Conservation (phyloP, 2,888 invertebrate genomes). For the Archips crataeganus region DNA sequence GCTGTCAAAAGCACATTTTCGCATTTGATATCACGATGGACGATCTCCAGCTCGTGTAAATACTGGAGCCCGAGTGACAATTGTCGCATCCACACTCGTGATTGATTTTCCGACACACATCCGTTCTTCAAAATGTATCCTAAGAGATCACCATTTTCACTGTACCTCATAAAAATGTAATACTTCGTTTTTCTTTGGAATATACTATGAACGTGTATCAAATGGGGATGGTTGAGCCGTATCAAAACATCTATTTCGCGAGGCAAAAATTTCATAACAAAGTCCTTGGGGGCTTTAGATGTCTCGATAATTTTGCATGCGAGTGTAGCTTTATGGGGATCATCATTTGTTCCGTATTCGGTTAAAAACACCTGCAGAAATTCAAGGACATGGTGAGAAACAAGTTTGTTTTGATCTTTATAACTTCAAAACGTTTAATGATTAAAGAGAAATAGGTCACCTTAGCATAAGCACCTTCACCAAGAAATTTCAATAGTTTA, state of each 20-base stretch:
- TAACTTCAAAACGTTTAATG: neutral
- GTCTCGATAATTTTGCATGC: constrained; percentile 93
- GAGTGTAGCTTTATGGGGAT: constrained; percentile 65
- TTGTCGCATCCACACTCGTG: constrained; percentile 90
- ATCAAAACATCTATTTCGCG: constrained; percentile 92
- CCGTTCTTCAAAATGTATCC: constrained; percentile 90
- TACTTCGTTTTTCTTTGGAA: constrained; percentile 90
- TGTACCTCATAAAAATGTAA: constrained; percentile 91
- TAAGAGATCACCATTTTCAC: constrained; percentile 92
- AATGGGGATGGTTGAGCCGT: constrained; percentile 91
- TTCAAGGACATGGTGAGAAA: constrained; percentile 15
- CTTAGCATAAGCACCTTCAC: constrained; percentile 93
- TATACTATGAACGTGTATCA: constrained; percentile 92
- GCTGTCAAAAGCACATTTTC: constrained; percentile 91
- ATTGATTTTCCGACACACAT: constrained; percentile 88
- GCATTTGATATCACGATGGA: constrained; percentile 93
- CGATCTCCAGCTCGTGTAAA: constrained; percentile 90
- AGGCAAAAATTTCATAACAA: constrained; percentile 92
- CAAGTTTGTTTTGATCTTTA: neutral
- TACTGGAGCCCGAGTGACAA: constrained; percentile 90
- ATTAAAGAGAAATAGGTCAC: constrained; percentile 67
- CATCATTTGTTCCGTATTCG: constrained; percentile 68
- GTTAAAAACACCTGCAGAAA: constrained; percentile 72
- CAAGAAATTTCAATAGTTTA: constrained; percentile 87
- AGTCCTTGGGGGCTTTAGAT: constrained; percentile 90